Conservation (phyloP, 2,113 vertebrate genomes). For the Colossoma macropomum region DNA sequence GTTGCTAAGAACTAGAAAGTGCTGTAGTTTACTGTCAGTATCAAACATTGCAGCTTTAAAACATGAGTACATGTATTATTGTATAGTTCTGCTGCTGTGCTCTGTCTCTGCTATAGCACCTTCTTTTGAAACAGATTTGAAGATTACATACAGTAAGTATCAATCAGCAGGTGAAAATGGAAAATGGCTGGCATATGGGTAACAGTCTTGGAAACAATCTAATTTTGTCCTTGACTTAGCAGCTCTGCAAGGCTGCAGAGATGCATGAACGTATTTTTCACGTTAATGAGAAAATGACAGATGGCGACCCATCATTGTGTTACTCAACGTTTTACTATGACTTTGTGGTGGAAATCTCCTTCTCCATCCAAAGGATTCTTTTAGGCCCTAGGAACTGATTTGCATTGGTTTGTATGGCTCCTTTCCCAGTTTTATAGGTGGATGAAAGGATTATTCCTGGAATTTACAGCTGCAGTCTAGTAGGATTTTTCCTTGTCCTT, state of each 20-base stretch:
- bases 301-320: constrained; percentile 66
- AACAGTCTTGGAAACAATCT: constrained; percentile 66
- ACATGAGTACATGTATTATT: background rate
- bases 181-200: constrained; percentile 65
- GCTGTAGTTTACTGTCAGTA: background rate
- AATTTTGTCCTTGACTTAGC: constrained; percentile 76
- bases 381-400: background rate
- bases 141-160: constrained; percentile 2
- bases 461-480: background rate
- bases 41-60: background rate
- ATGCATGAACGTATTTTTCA: constrained; percentile 74
- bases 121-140: background rate
- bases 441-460: background rate
- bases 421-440: background rate
- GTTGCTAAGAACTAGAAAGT: too few relatives aligned
- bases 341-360: constrained; percentile 16
- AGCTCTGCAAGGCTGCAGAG: constrained; percentile 62
- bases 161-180: constrained; percentile 46
- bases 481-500: too few relatives aligned
- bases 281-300: constrained; percentile 73
- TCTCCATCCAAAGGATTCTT: constrained; percentile 6
- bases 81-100: background rate
- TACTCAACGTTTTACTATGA: constrained; percentile 58
- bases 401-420: background rate
- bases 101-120: background rate